Base-by-base conservation (phyloP, 2,888 invertebrate species). In the Polia nebulosa region DNA sequence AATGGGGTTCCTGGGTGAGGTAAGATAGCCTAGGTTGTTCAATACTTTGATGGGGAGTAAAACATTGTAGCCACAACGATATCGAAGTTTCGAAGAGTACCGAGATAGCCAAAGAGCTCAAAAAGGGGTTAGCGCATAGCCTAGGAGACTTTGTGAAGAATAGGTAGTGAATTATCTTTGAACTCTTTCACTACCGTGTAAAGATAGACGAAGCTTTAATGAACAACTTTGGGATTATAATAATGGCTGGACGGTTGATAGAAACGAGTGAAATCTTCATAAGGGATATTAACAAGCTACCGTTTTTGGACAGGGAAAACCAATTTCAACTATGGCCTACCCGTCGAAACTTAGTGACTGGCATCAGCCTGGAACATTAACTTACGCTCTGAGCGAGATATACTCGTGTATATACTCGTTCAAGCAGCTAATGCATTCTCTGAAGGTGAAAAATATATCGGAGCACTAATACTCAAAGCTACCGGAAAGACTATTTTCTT, bases 201-300 rank as follows among this genome's bases (percentile, higher is more conserved):
- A 68, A 66, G 13, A 67, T 81, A 15, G 78, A 57, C 81, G n/a
- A n/a, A n/a, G n/a, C n/a, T n/a, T n/a, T n/a, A n/a, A n/a, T n/a
- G n/a, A n/a, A n/a, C n/a, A n/a, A 81, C 36, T 81, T 81, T 45
- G 82, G 82, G 9, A 74, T 76, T 9, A 76, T 78, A 25, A 60
- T 81, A 8, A 74, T 80, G 77, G 81, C 76, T 11, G 60, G 57
- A 3, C 45, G 49, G 9, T n/a, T 81, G 34, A 36, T 67, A 8
- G 49, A 34, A 11, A 76, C 66, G 1, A 44, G 20, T 0, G 78
- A 81, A 25, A 34, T 80, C 7, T 61, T 83, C n/a, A 62, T 81
- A 1, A 80, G 84, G 15, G 85, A 83, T 49, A 57, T 72, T 1
- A 84, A 85, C 47, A 82, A 85, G 45, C 66, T 85, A 8, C 82